Percentiles rank a stretch among this genome's conserved stretches.
Evolutionary conservation across 35 echinoderm and acorn worm species (phyloP).

Genomic region (Apostichopus californicus): DNA sequence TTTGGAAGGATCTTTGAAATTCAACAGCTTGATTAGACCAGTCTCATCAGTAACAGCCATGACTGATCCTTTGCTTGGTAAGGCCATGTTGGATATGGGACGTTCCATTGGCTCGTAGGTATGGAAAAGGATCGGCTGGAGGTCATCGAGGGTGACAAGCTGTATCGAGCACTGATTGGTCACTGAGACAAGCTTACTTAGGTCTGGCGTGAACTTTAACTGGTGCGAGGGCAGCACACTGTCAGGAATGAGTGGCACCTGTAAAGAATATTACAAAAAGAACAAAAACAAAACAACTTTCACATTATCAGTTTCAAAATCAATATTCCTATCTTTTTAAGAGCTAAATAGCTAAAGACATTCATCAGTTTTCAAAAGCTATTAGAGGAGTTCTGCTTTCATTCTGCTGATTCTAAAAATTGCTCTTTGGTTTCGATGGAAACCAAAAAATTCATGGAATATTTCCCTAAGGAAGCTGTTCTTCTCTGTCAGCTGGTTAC

Average conservation of each 20-base stretch:
- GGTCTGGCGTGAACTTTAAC: conserved; percentile 69
- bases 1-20: conserved; percentile 53
- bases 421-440: no score
- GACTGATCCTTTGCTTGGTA: conserved; percentile 53
- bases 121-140: conserved; percentile 79
- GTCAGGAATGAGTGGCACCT: conserved; percentile 81
- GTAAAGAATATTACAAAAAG: neutral
- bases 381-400: no score
- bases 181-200: conserved; percentile 64
- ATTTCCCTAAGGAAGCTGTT: no score
- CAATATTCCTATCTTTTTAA: no score
- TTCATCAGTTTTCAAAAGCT: no score
- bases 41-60: conserved; percentile 39
- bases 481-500: no score
- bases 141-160: conserved; percentile 57
- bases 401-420: no score
- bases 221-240: conserved; percentile 78
- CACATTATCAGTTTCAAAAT: no score
- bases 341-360: no score
- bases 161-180: conserved; percentile 54
- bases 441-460: no score
- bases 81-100: conserved; percentile 27
- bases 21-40: conserved; percentile 43
- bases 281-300: no score
- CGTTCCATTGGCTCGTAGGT: conserved; percentile 54